A percentile compares a stretch with the other conserved stretches of the same genome.
These are phyloP conservation scores for Pomatostomus ruficeps DNA, from an alignment of 2,113 vertebrate genomes.

Conservation along the genomic window DNA sequence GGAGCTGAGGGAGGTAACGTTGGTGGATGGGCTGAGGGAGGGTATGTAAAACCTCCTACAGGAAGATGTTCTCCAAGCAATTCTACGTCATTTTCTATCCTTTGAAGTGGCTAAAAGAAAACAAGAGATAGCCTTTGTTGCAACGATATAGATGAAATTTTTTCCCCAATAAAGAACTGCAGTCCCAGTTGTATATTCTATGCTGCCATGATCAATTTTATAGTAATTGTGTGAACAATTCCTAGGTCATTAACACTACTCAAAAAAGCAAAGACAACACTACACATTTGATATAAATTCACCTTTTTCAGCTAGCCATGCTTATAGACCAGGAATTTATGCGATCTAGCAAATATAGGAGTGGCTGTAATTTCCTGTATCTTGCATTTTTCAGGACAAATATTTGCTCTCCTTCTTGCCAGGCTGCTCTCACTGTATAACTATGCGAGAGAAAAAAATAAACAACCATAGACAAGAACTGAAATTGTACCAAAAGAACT, in stretches of 20 bases:
- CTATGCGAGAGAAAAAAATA: constrained; percentile 28
- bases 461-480: constrained; percentile 22
- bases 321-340: constrained; percentile 39
- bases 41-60: constrained; percentile 89
- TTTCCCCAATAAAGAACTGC: background rate
- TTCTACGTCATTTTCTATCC: constrained; percentile 97
- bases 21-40: constrained; percentile 86
- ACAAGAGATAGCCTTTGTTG: background rate
- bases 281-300: background rate
- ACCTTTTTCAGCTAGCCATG: constrained; percentile 35
- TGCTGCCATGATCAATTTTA: background rate
- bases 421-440: constrained; percentile 25
- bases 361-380: constrained; percentile 25
- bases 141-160: background rate
- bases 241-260: background rate
- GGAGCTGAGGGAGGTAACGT: constrained; percentile 88
- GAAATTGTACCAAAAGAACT: background rate
- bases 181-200: background rate
- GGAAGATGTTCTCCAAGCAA: constrained; percentile 92
- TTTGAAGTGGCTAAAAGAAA: constrained; percentile 85
- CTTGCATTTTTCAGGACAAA: constrained; percentile 27
- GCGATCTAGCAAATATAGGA: background rate
- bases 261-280: constrained; percentile 5
- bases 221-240: background rate
- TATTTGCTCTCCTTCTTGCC: constrained; percentile 29